phyloP scores from a whole-genome alignment of 2,888 invertebrate genomes.

The Drosophila borealis region DNA sequence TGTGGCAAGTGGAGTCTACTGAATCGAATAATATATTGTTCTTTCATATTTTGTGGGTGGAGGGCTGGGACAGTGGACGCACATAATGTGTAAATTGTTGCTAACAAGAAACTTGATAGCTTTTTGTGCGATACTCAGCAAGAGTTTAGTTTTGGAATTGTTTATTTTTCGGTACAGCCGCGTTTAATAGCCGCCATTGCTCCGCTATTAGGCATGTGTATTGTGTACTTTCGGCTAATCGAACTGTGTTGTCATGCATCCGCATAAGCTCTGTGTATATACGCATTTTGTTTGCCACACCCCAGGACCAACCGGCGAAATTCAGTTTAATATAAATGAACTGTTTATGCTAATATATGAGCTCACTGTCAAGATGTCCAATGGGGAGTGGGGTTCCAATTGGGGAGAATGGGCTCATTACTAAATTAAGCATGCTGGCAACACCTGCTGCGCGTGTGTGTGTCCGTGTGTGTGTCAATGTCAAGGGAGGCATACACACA shows the following conservation, averaged over 20 bases:
- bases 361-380: slow-evolving; percentile 53
- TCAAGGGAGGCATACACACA: slow-evolving; percentile 46
- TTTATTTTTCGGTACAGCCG: slow-evolving; percentile 40
- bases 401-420: slow-evolving; percentile 52
- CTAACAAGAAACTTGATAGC: slow-evolving; percentile 76
- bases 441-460: slow-evolving; percentile 59
- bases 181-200: slow-evolving; percentile 27
- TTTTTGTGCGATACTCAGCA: slow-evolving; percentile 34
- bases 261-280: slow-evolving; percentile 7
- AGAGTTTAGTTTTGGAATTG: slow-evolving; percentile 42
- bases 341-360: slow-evolving; percentile 80
- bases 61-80: slow-evolving; percentile 8
- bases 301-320: slow-evolving; percentile 31
- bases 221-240: slow-evolving; percentile 59
- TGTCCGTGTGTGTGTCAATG: slow-evolving; percentile 59
- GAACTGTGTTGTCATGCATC: slow-evolving; percentile 57
- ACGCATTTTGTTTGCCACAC: slow-evolving; percentile 41
- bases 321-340: slow-evolving; percentile 71
- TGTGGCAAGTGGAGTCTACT: slow-evolving; percentile 48
- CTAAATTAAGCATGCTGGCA: slow-evolving; percentile 69
- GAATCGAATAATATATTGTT: slow-evolving; percentile 58
- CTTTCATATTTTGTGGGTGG: slow-evolving; percentile 46
- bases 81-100: slow-evolving; percentile 69
- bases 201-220: slow-evolving; percentile 26
- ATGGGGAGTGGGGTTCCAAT: slow-evolving; percentile 7